Base-by-base conservation (phyloP, 2,113 vertebrate genomes). In the Spea multiplicata region DNA sequence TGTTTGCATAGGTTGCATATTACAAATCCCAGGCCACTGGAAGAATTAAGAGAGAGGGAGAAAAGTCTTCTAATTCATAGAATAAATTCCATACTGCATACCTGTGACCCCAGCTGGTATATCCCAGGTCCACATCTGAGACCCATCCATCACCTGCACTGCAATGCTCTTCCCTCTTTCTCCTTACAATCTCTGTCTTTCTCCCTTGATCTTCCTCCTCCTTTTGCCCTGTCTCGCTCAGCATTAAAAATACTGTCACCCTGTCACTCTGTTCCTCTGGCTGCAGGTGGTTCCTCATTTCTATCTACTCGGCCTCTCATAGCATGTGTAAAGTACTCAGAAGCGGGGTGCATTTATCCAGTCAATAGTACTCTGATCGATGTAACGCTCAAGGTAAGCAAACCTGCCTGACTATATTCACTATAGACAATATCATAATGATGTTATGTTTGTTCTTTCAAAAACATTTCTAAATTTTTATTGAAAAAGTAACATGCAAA, bases 221-320 rank as follows among this genome's bases (percentile, higher is more conserved):
- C 76, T 73, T 55, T 66, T 62, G 30, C 6, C 12, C 57, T 78
- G 12, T 67, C 49, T 65, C 3, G 12, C 17, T 46, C 8, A 44
- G 70, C 66, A 49, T 16, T 45, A 73, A 52, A 69, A 67, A 30
- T 61, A 48, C 77, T 66, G 61, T 80, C 69, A 67, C 71, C 50
- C 65, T 66, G 57, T 49, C 50, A 73, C 49, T 80, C 69, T 55
- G 49, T 66, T 44, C 55, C 59, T 79, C 17, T 73, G 7, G 44
- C 62, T 80, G 77, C 77, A 80, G 71, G 77, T 79, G 50, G 77
- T 80, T 80, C 77, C 77, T 80, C 71, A 73, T 80, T 80, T 80
- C 16, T 79, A 30, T n/a, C 6, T 2, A 73, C 44, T 12, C 16
- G 53, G 49, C 4, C 66, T 53, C 48, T 53, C 2, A 57, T 55